These are phyloP conservation scores for Tapera naevia DNA, from an alignment of 2,797 vertebrate species.

Conservation along the genomic window DNA sequence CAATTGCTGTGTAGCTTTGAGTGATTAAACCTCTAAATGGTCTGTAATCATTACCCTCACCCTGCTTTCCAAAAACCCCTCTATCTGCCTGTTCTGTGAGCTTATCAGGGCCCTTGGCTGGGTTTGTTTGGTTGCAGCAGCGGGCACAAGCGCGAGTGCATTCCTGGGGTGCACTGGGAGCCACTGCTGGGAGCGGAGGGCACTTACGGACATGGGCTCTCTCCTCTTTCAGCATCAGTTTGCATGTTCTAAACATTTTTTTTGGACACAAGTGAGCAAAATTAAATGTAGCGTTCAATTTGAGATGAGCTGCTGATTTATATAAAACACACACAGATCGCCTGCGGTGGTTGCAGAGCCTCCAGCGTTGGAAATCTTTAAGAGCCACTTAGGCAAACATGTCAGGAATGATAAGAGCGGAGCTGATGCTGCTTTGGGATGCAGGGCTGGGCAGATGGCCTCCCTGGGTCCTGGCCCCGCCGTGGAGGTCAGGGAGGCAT, in stretches of 20 bases:
- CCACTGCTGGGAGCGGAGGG: not conserved
- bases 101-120: not conserved
- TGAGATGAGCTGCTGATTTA: constrained; percentile 41
- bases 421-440: not conserved
- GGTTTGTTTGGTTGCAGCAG: not conserved
- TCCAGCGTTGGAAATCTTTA: constrained; percentile 36
- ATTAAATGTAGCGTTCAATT: constrained; percentile 60
- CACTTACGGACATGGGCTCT: not conserved
- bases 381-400: constrained; percentile 43
- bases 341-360: constrained; percentile 37
- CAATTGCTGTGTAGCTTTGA: not conserved
- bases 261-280: constrained; percentile 30
- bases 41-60: not conserved
- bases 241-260: not conserved
- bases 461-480: not conserved
- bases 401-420: constrained; percentile 43
- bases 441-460: constrained; percentile 47
- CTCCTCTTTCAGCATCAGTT: not conserved
- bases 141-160: not conserved
- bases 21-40: not conserved
- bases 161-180: not conserved
- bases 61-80: not conserved
- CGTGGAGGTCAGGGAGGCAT: constrained; percentile 21
- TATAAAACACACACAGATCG: constrained; percentile 27
- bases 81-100: not conserved